phyloP scores from a whole-genome alignment of 2,888 invertebrate genomes.

The Brachypterus glaber region DNA sequence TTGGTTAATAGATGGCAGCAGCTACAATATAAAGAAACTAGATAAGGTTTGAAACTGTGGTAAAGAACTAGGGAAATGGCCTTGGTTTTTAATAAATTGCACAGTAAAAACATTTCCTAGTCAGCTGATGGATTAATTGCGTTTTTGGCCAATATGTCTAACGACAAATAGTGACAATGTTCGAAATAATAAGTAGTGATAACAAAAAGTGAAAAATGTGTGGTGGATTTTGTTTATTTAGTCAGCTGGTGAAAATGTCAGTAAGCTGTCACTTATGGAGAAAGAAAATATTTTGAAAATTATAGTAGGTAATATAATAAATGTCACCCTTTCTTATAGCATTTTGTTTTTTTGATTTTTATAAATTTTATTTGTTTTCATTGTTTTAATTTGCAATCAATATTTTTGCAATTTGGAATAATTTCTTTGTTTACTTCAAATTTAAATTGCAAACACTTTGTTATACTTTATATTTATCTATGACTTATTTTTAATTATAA shows the following conservation, averaged over 20 bases:
- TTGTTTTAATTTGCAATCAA: conserved; percentile 12
- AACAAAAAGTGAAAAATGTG: conserved; percentile 19
- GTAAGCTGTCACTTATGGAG: conserved; percentile 32
- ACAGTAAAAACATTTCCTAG: conserved; percentile 30
- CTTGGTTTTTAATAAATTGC: conserved; percentile 27
- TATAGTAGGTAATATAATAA: conserved; percentile 29
- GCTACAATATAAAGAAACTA: too few species aligned
- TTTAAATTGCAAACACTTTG: conserved; percentile 19
- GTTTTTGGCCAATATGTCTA: conserved; percentile 32
- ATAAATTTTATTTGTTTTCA: conserved; percentile 8
- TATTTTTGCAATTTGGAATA: conserved; percentile 9
- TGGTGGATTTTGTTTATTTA: conserved; percentile 24
- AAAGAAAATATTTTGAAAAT: conserved; percentile 29
- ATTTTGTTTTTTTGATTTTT: conserved; percentile 6
- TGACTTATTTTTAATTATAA: conserved; percentile 7
- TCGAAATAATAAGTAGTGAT: conserved; percentile 15
- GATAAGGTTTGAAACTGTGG: conserved; percentile 12
- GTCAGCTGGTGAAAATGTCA: conserved; percentile 40
- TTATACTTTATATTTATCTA: conserved; percentile 12
- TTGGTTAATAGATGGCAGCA: too few species aligned
- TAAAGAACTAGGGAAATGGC: conserved; percentile 20
- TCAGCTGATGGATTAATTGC: conserved; percentile 36
- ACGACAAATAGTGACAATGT: conserved; percentile 20
- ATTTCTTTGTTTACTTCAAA: conserved; percentile 25
- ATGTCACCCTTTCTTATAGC: conserved; percentile 23